phyloP scores from a whole-genome alignment of 2,797 vertebrate species.

The Molossus molossus region DNA sequence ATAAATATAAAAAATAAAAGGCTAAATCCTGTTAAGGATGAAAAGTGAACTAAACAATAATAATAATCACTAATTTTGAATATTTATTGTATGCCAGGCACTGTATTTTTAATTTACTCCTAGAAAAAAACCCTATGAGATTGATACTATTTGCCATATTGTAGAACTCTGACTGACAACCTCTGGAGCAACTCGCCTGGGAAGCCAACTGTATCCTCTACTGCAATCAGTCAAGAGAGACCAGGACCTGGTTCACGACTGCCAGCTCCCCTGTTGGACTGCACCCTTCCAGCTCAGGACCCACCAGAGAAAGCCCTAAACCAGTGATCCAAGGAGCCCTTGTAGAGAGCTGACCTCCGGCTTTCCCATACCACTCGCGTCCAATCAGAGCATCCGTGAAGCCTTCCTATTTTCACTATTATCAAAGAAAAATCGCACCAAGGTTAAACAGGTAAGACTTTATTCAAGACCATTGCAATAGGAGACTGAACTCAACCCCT shows the following conservation, averaged over 20 bases:
- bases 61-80: background rate
- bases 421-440: background rate
- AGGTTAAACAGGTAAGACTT: background rate
- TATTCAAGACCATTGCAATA: background rate
- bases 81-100: background rate
- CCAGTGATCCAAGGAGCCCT: background rate
- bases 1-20: background rate
- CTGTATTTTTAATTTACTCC: conserved; percentile 28
- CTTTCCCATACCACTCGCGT: background rate
- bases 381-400: background rate
- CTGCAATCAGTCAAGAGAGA: background rate
- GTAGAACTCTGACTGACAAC: background rate
- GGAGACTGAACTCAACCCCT: background rate
- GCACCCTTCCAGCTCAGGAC: background rate
- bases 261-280: background rate
- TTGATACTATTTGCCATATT: background rate
- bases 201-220: background rate
- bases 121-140: background rate
- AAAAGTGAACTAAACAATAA: background rate
- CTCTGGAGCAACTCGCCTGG: background rate
- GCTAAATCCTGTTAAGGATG: background rate
- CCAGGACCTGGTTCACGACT: background rate
- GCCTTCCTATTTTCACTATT: background rate
- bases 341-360: background rate
- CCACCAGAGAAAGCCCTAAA: background rate